Percentiles rank a stretch among this genome's conserved stretches.
phyloP scores from a whole-genome alignment of 2,797 vertebrate species.

The Kryptolebias ocellatus region DNA sequence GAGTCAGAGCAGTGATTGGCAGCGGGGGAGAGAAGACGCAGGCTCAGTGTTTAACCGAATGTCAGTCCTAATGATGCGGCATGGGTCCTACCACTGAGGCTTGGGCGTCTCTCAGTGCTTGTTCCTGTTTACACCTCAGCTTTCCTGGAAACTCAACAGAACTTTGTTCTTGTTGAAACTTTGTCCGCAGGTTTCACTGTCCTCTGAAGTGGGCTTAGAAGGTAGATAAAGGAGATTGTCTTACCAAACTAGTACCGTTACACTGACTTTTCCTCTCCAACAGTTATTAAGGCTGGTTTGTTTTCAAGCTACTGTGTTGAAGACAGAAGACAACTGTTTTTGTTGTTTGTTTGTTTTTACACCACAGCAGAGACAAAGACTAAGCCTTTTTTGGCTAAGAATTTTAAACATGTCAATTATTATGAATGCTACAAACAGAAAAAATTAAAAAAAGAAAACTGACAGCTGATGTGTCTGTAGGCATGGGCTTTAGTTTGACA shows the following conservation, averaged over 20 bases:
- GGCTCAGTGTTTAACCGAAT: conserved; percentile 64
- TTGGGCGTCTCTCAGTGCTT: conserved; percentile 62
- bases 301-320: conserved; percentile 64
- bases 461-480: conserved; percentile 39
- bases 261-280: conserved; percentile 58
- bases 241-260: conserved; percentile 59
- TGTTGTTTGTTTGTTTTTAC: conserved; percentile 60
- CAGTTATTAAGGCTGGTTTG: conserved; percentile 67
- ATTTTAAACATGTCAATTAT: conserved; percentile 33
- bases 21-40: conserved; percentile 46
- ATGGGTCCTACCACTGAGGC: conserved; percentile 52
- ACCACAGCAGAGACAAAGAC: conserved; percentile 63
- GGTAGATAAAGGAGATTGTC: conserved; percentile 30
- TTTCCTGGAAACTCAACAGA: conserved; percentile 58
- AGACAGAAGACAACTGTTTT: conserved; percentile 30
- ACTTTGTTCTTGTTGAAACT: conserved; percentile 22
- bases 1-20: conserved; percentile 66
- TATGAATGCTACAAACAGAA: conserved; percentile 52
- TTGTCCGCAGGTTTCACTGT: conserved; percentile 35
- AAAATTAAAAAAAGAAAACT: conserved; percentile 43
- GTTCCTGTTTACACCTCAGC: conserved; percentile 74
- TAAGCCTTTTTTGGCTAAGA: conserved; percentile 51
- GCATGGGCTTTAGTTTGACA: neutral
- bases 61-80: conserved; percentile 71
- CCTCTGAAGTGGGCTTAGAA: conserved; percentile 49